Evolutionary conservation across 2,113 vertebrate genomes (phyloP).

Genomic region (Alces alces): DNA sequence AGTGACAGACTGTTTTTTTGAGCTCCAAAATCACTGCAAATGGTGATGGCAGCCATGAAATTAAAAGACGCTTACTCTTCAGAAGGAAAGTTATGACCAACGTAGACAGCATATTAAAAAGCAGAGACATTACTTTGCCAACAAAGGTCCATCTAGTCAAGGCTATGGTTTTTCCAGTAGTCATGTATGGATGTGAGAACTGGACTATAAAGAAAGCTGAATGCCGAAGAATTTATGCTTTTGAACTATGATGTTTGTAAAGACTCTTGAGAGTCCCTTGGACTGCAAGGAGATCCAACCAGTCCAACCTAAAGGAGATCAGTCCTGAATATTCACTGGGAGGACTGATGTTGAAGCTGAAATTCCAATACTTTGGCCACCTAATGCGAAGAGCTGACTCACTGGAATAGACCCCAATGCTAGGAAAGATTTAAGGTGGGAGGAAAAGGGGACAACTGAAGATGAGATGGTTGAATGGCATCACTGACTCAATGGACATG

Average conservation of each 20-base stretch:
- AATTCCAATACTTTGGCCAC: neutral
- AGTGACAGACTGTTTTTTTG: neutral
- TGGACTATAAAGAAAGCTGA: neutral
- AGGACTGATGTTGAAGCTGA: neutral
- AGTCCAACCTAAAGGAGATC: neutral
- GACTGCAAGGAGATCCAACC: neutral
- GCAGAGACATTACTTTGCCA: neutral
- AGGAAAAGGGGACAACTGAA: accelerated
- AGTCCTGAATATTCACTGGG: neutral
- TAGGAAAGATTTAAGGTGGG: neutral
- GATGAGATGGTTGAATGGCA: neutral
- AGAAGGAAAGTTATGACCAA: neutral
- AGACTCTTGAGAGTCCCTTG: neutral
- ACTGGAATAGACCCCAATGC: neutral
- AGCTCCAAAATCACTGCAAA: neutral
- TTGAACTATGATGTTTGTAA: neutral
- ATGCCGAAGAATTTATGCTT: neutral
- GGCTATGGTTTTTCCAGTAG: neutral
- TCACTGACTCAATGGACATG: neutral
- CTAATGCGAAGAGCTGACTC: neutral
- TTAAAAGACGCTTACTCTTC: neutral
- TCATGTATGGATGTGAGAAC: neutral
- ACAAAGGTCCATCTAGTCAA: neutral
- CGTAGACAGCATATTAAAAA: neutral
- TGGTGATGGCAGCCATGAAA: neutral